These are phyloP conservation scores for Beris chalybata DNA, from an alignment of 2,888 invertebrate genomes.

Conservation along the genomic window DNA sequence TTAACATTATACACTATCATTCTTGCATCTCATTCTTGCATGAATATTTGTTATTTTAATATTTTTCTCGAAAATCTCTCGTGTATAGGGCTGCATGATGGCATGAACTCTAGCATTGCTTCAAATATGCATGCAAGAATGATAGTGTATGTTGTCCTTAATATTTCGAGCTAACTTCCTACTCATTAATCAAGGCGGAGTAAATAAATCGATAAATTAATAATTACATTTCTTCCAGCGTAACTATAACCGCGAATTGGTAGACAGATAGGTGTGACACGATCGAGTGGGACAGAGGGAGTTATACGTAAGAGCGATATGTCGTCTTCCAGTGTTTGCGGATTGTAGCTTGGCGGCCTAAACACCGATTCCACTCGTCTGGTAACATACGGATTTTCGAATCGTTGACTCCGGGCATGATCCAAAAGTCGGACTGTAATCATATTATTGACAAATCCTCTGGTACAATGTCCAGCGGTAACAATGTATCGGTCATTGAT, in stretches of 20 bases:
- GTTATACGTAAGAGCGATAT: conserved; percentile 8
- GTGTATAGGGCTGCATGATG: too few species aligned
- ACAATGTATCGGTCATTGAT: conserved; percentile 68
- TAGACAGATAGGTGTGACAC: conserved; percentile 71
- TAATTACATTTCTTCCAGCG: conserved; percentile 33
- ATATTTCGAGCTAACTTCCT: background rate
- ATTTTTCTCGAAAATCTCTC: too few species aligned
- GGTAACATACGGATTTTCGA: background rate
- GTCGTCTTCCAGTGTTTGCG: conserved; percentile 40
- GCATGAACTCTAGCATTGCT: too few species aligned
- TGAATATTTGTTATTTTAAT: too few species aligned
- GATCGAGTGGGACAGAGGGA: conserved; percentile 31
- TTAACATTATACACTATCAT: too few species aligned
- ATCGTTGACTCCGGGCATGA: conserved; percentile 61
- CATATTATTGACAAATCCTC: conserved; percentile 61
- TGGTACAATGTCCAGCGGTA: conserved; percentile 74
- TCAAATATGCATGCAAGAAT: background rate
- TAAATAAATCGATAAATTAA: too few species aligned
- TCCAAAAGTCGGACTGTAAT: conserved; percentile 66
- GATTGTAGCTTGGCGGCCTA: conserved; percentile 21
- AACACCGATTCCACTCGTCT: conserved; percentile 5
- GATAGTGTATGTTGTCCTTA: too few species aligned
- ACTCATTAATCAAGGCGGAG: background rate
- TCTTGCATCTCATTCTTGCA: too few species aligned
- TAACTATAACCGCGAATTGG: conserved; percentile 61